phyloP scores from a whole-genome alignment of 2,888 invertebrate species.

The Xestobium rufovillosum region DNA sequence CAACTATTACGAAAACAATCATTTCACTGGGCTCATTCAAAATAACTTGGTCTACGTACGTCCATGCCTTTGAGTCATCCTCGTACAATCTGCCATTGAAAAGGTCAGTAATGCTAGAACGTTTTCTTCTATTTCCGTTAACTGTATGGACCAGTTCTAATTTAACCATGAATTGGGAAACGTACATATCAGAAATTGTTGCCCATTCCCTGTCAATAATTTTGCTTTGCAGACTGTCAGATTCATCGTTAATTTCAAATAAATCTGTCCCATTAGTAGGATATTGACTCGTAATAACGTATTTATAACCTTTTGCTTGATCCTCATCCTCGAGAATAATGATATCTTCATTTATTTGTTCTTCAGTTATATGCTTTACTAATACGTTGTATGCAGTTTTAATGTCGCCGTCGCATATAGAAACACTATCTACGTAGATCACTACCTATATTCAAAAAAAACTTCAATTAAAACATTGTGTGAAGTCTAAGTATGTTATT shows the following conservation, averaged over 20 bases:
- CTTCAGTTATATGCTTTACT: slow-evolving; percentile 1
- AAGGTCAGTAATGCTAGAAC: neutral
- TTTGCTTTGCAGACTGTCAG: neutral
- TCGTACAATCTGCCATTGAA: neutral
- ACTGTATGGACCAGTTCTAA: neutral
- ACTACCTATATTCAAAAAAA: neutral
- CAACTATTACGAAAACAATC: neutral
- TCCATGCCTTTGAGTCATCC: neutral
- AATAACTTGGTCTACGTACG: neutral
- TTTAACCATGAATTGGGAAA: neutral
- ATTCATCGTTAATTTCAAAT: neutral
- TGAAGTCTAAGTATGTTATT: too few species aligned
- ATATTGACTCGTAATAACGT: neutral
- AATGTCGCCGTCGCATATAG: neutral
- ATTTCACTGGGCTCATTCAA: neutral
- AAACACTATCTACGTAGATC: neutral
- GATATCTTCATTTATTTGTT: neutral
- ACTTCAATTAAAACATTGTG: too few species aligned
- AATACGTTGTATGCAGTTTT: neutral
- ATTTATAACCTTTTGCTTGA: neutral
- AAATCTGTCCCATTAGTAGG: slow-evolving; percentile 1
- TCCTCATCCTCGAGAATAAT: neutral
- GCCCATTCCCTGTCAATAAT: slow-evolving; percentile 1
- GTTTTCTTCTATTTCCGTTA: neutral
- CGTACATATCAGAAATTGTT: neutral